Conservation (phyloP, 2,888 invertebrate genomes). For the Chironomus tentans region DNA sequence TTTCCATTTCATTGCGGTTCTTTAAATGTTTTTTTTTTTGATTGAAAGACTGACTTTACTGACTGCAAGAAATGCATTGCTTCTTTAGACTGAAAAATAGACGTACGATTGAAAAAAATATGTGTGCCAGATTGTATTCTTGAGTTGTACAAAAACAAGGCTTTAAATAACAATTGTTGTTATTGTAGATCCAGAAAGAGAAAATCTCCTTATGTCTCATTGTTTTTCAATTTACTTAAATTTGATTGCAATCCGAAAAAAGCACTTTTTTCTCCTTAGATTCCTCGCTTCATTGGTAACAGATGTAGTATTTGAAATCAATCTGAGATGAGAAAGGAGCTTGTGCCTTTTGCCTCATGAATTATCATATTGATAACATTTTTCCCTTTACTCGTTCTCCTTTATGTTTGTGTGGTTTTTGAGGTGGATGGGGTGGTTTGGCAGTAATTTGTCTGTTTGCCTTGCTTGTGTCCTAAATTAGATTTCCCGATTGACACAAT, state of each 20-base stretch:
- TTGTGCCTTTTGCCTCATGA: not conserved
- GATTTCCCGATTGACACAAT: too few relatives aligned
- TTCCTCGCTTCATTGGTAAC: not conserved
- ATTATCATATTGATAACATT: not conserved
- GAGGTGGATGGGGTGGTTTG: too few relatives aligned
- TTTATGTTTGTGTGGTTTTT: too few relatives aligned
- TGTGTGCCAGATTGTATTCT: not conserved
- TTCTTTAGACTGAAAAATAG: too few relatives aligned
- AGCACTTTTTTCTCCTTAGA: not conserved
- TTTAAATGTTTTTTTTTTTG: too few relatives aligned
- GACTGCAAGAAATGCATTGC: too few relatives aligned
- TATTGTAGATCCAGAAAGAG: not conserved
- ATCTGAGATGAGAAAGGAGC: not conserved
- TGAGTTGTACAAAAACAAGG: not conserved
- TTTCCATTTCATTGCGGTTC: too few relatives aligned
- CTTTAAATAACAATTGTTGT: not conserved
- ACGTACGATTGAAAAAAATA: too few relatives aligned
- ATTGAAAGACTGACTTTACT: too few relatives aligned
- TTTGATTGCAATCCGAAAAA: not conserved
- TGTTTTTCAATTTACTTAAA: slow-evolving; percentile 5
- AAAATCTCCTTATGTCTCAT: not conserved
- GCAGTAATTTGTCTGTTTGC: too few relatives aligned
- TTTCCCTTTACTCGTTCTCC: not conserved
- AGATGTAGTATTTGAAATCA: not conserved
- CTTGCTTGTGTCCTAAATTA: too few relatives aligned